Conservation (phyloP, 1,140 invertebrate genomes). For the Oscheius sp. region DNA sequence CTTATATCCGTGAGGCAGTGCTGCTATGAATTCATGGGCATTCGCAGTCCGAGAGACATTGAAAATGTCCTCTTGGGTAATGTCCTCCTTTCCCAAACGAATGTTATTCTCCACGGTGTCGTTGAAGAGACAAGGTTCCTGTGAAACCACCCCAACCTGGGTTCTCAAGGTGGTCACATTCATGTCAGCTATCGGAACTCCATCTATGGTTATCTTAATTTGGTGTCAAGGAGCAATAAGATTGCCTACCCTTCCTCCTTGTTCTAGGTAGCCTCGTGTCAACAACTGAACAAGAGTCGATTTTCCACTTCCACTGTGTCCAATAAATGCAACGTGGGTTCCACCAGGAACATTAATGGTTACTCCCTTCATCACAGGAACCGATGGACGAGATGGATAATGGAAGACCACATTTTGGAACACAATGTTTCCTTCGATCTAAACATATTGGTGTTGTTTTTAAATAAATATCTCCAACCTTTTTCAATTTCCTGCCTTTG, state of each 20-base stretch:
- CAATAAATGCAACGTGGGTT: slow-evolving; percentile 84
- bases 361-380: too few species aligned
- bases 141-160: slow-evolving; percentile 74
- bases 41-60: slow-evolving; percentile 51
- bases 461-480: too few species aligned
- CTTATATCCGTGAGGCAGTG: slow-evolving; percentile 23
- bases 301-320: slow-evolving; percentile 51
- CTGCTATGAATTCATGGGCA: slow-evolving; percentile 38
- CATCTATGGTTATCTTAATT: too few species aligned
- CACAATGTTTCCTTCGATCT: too few species aligned
- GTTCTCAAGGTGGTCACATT: slow-evolving; percentile 63
- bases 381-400: too few species aligned
- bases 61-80: slow-evolving; percentile 69
- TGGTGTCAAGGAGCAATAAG: too few species aligned
- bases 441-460: too few species aligned
- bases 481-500: too few species aligned
- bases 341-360: too few species aligned
- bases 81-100: slow-evolving; percentile 70
- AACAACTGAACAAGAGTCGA: slow-evolving; percentile 4
- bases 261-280: not conserved
- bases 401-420: too few species aligned
- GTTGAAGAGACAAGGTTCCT: slow-evolving; percentile 76
- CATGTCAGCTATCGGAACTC: slow-evolving; percentile 22
- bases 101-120: slow-evolving; percentile 75
- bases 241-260: slow-evolving; percentile 47